phyloP scores from a whole-genome alignment of 30 jellyfish, hydroid and myxozoan species.

The Rhopilema esculentum region DNA sequence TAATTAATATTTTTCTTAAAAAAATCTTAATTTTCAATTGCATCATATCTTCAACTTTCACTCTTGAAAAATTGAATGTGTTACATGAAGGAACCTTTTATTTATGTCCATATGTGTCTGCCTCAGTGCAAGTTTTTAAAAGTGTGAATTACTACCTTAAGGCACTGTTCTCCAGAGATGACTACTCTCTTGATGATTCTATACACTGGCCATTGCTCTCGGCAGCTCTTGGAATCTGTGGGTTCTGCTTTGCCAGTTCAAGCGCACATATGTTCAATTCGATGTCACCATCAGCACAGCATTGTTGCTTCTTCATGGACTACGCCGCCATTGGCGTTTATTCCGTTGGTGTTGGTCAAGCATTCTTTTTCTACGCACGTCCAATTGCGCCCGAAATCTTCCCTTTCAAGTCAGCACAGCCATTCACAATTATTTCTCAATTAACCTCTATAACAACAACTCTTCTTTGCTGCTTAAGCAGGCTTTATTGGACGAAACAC shows the following conservation, averaged over 20 bases:
- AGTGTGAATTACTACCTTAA: too few species aligned
- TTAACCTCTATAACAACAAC: conserved; percentile 83
- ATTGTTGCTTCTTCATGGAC: conserved; percentile 89
- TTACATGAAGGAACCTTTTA: too few species aligned
- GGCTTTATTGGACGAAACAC: conserved; percentile 77
- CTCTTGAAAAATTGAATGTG: too few species aligned
- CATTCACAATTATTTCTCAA: conserved; percentile 55
- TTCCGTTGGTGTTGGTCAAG: conserved; percentile 93
- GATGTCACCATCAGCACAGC: conserved; percentile 85
- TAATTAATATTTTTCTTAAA: too few species aligned
- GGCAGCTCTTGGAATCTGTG: conserved; percentile 83
- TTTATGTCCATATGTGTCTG: too few species aligned
- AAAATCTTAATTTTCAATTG: too few species aligned
- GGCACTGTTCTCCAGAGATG: conserved; percentile 29
- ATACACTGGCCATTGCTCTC: conserved; percentile 82
- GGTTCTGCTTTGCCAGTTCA: conserved; percentile 85
- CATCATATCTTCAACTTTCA: too few species aligned
- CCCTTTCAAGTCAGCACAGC: conserved; percentile 36
- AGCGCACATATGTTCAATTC: conserved; percentile 95
- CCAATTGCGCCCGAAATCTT: conserved; percentile 54
- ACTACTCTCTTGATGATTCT: conserved; percentile 48
- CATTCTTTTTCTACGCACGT: conserved; percentile 81
- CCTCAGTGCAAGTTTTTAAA: too few species aligned
- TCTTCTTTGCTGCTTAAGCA: conserved; percentile 76
- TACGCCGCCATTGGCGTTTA: conserved; percentile 96